These are phyloP conservation scores for Stramonita haemastoma DNA, from an alignment of 2,888 invertebrate species.

Conservation along the genomic window DNA sequence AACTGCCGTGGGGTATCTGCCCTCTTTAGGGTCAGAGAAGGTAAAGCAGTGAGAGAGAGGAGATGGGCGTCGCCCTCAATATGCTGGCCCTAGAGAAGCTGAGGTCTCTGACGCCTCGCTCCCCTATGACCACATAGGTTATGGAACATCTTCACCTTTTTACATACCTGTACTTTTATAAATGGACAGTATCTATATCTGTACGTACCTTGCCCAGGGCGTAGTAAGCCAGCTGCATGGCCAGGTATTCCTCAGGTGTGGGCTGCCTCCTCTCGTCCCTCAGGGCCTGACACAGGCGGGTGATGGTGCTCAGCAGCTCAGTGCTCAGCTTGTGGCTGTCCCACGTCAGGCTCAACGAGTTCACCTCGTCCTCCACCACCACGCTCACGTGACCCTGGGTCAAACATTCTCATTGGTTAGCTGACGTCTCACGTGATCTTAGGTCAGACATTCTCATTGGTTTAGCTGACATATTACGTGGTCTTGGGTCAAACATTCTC, in stretches of 20 bases:
- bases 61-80: too few species aligned
- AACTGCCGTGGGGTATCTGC: too few species aligned
- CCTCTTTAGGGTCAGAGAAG: too few species aligned
- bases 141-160: too few species aligned
- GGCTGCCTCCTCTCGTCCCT: slow-evolving; percentile 52
- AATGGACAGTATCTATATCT: too few species aligned
- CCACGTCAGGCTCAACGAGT: slow-evolving; percentile 51
- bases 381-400: slow-evolving; percentile 40
- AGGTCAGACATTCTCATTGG: too few species aligned
- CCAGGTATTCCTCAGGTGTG: slow-evolving; percentile 52
- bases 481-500: not conserved
- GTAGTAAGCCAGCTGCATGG: slow-evolving; percentile 51
- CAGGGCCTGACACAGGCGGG: slow-evolving; percentile 47
- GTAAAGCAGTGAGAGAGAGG: too few species aligned
- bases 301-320: slow-evolving; percentile 47
- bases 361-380: slow-evolving; percentile 45
- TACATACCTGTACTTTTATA: too few species aligned
- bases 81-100: too few species aligned
- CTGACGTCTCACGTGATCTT: not conserved
- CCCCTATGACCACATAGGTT: too few species aligned
- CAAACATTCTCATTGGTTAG: not conserved
- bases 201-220: slow-evolving; percentile 29
- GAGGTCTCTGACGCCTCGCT: too few species aligned
- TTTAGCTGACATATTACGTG: too few species aligned
- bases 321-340: slow-evolving; percentile 43